phyloP scores from a whole-genome alignment of 2,113 vertebrate genomes.

The Lophotis ruficrista region DNA sequence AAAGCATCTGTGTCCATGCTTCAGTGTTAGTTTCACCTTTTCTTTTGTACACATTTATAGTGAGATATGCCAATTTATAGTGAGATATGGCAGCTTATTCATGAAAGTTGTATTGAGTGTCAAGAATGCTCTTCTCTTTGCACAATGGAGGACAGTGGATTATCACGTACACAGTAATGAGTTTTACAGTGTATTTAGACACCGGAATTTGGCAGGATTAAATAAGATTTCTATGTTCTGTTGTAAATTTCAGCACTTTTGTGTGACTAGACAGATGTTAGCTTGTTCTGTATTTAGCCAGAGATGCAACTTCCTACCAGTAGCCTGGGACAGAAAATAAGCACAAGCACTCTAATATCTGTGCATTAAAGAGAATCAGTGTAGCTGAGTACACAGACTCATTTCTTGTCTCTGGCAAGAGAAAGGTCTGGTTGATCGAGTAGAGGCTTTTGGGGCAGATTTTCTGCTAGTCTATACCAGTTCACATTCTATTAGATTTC shows the following conservation, averaged over 20 bases:
- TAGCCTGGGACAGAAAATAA: neutral
- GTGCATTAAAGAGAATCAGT: neutral
- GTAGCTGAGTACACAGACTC: neutral
- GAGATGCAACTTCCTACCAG: neutral
- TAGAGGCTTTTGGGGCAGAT: neutral
- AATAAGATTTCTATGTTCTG: neutral
- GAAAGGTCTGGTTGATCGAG: neutral
- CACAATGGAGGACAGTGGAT: neutral
- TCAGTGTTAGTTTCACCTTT: neutral
- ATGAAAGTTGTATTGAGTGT: neutral
- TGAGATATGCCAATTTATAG: neutral
- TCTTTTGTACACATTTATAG: neutral
- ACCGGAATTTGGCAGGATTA: neutral
- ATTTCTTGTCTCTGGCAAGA: neutral
- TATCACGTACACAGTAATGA: rapidly evolving
- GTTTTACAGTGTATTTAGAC: neutral
- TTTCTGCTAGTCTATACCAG: neutral
- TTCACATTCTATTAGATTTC: neutral
- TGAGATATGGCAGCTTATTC: neutral
- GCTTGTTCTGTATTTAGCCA: neutral
- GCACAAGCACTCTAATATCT: neutral
- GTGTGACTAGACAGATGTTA: neutral
- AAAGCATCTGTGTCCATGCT: neutral
- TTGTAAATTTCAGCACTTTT: neutral
- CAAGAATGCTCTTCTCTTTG: neutral